Evolutionary conservation across 1,140 invertebrate genomes (phyloP), one percentile per base, ranked within the genome.

Genomic region (Uloborus diversus): DNA sequence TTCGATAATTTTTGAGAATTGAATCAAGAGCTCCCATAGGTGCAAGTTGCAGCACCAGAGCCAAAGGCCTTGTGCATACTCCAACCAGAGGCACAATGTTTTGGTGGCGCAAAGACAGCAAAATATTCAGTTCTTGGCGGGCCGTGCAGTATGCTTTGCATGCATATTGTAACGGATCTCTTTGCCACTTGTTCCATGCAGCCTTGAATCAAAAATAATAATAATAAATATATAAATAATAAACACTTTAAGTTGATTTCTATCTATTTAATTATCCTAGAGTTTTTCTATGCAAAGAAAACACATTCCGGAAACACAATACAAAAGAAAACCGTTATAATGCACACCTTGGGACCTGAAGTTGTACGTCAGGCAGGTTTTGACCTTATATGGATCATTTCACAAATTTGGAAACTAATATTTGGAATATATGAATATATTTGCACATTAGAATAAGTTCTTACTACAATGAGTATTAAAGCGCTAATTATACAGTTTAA

Each of bases 141-240:
- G 96, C 95, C 0, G 92, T 97, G 86, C 93, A 96, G 87, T 99
- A 99, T 0, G 97, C 96, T 85, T 96, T 94, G 84, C 95, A 97
- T 1, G 96, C 94, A 81, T 94, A 94, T 85, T 96, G 94, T 51
- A 94, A 87, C 0, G 94, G 94, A 87, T 97, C 95, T 30, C 95
- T 88, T 84, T 95, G 93, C 96, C 96, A 98, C 86, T 96, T 96
- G 9, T 91, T 92, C 83, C 93, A 89, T 0, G 93, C 93, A 70
- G 92, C 91, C 89, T 92, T 87, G n/a, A 68, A 68, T n/a, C n/a
- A n/a, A n/a, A n/a, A n/a, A n/a, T n/a, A 59, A 53, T 20, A 17
- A 20, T 20, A 53, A 2, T 7, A 2, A 53, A 53, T 20, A 53
- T 53, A 7, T 53, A n/a, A 20, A 7, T 53, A 17, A n/a, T 53